Evolutionary conservation across 2,113 vertebrate genomes (phyloP), one percentile per base, ranked within the genome.

Genomic region (Rafetus swinhoei): DNA sequence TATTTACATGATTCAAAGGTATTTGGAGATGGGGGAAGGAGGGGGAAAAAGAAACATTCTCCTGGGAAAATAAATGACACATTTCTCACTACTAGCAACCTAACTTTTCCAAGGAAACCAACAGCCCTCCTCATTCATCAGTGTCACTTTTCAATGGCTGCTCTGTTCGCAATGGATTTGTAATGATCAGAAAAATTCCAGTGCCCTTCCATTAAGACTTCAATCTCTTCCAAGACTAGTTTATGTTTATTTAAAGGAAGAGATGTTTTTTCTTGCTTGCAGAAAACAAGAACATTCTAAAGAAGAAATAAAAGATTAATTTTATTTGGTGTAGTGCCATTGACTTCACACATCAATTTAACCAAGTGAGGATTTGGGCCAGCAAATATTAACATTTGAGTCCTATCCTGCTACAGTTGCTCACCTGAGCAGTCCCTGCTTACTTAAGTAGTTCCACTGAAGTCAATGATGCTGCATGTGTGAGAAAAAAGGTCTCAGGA

Each of bases 131-230:
- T 93, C 84, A 5, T 88, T 59, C 11, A 79, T 85, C 90, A 59
- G 93, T 22, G 39, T 79, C 84, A 62, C 57, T 50, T 69, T 95
- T 88, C 91, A 59, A 35, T 32, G 74, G 80, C 91, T 24, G 52
- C 77, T 85, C 56, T 9, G 29, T 69, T 25, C 15, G n/a, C 72
- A 54, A 79, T 0, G 0, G 35, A 77, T 22, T 53, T 29, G 54
- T 22, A 57, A 56, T 84, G 50, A 32, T 5, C 1, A 1, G 45
- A 10, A n/a, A 7, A 22, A 24, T 53, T n/a, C n/a, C 9, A 21
- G 3, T 56, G 9, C 60, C 1, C 3, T 16, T 52, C 56, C 9
- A 1, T 7, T 6, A 60, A 11, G 0, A 0, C 77, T 21, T 21
- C 21, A 57, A 12, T 22, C 4, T 35, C 39, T 52, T 83, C 85